phyloP scores from a whole-genome alignment of 2,113 vertebrate genomes.

The Ceyx melanurus region DNA sequence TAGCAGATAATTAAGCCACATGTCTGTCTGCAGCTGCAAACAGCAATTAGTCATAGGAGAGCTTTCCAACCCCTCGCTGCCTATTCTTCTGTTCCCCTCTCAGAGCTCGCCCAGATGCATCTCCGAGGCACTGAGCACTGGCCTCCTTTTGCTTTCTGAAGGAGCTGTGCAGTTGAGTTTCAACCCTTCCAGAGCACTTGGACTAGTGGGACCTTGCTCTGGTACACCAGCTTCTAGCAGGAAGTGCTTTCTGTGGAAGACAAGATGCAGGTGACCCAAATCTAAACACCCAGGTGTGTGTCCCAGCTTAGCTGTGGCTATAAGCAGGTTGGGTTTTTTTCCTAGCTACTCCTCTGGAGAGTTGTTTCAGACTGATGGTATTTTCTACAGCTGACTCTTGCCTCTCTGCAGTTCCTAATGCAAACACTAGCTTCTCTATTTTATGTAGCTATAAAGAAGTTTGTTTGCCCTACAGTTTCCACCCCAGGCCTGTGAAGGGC shows the following conservation, averaged over 20 bases:
- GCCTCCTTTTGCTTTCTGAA: neutral
- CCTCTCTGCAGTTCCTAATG: neutral
- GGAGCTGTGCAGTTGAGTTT: neutral
- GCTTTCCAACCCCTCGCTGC: constrained; percentile 34
- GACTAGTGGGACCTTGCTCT: neutral
- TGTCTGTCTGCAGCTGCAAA: constrained; percentile 60
- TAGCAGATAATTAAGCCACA: constrained; percentile 63
- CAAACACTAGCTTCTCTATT: neutral
- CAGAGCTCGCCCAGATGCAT: neutral
- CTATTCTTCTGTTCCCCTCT: neutral
- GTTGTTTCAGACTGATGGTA: neutral
- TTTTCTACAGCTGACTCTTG: neutral
- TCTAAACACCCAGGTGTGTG: neutral
- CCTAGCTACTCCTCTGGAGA: neutral
- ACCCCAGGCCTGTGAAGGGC: neutral
- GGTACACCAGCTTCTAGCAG: neutral
- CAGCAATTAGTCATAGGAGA: constrained; percentile 60
- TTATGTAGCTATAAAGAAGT: neutral
- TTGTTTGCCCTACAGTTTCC: neutral
- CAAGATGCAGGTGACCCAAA: neutral
- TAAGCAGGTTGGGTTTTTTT: neutral
- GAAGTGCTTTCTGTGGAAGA: neutral
- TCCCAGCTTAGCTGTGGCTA: neutral
- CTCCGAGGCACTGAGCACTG: neutral
- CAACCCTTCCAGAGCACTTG: neutral